phyloP scores from a whole-genome alignment of 2,888 invertebrate species.

The Noctua janthe region DNA sequence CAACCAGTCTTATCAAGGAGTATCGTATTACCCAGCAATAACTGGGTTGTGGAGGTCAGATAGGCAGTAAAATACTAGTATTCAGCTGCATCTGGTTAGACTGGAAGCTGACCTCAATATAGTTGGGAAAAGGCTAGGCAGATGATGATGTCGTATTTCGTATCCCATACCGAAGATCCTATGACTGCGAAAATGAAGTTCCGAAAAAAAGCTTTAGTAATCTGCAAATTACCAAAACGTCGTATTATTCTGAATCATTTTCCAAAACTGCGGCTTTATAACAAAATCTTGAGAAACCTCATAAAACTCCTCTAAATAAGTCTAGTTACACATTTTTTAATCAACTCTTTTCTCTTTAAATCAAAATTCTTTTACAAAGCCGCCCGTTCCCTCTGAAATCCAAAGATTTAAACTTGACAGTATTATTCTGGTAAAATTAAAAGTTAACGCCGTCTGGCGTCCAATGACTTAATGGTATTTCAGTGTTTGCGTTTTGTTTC shows the following conservation, averaged over 20 bases:
- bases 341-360: slow-evolving; percentile 62
- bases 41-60: too few species aligned
- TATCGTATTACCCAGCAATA: too few species aligned
- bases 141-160: neutral
- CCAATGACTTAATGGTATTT: slow-evolving; percentile 86
- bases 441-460: slow-evolving; percentile 76
- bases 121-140: too few species aligned
- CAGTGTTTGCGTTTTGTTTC: slow-evolving; percentile 85
- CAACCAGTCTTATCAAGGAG: too few species aligned
- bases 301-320: slow-evolving; percentile 43
- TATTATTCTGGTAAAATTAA: slow-evolving; percentile 81
- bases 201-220: neutral
- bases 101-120: too few species aligned
- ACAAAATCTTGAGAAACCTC: slow-evolving; percentile 7
- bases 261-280: slow-evolving; percentile 1
- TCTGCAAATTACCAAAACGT: neutral
- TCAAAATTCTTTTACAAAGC: slow-evolving; percentile 64
- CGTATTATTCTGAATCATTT: neutral
- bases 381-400: slow-evolving; percentile 59
- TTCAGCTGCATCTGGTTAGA: too few species aligned
- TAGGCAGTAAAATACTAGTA: too few species aligned
- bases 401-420: slow-evolving; percentile 70
- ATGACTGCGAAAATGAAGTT: neutral
- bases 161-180: neutral
- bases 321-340: slow-evolving; percentile 59